Percentiles rank a stretch among this genome's conserved stretches.
phyloP scores from a whole-genome alignment of 2,113 vertebrate genomes.

The Cebidichthys violaceus region DNA sequence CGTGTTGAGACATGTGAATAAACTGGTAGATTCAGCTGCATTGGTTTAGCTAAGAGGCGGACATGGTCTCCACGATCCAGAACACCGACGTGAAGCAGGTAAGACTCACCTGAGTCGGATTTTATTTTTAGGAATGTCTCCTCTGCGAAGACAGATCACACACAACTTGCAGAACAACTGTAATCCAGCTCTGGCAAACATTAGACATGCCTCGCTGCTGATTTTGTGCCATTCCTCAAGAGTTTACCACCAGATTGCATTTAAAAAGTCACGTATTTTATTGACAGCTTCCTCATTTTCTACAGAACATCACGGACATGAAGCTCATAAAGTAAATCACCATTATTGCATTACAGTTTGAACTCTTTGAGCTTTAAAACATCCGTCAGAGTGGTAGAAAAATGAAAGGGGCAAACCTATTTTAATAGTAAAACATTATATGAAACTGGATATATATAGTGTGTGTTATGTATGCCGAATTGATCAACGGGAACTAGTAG shows the following conservation, averaged over 20 bases:
- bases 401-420: not conserved
- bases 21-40: rapidly evolving
- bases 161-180: not conserved
- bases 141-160: not conserved
- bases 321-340: not conserved
- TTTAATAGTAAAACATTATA: not conserved
- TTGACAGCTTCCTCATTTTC: not conserved
- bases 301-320: not conserved
- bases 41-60: not conserved
- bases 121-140: not conserved
- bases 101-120: slow-evolving; percentile 6
- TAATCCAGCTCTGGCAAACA: not conserved
- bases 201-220: not conserved
- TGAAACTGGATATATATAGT: not conserved
- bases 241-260: not conserved
- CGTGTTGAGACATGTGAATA: not conserved
- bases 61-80: slow-evolving; percentile 62
- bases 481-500: rapidly evolving
- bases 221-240: not conserved
- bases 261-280: not conserved
- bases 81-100: slow-evolving; percentile 70
- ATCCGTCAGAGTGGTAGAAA: not conserved
- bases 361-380: not conserved
- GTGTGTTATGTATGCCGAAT: not conserved
- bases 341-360: too few species aligned